Conservation (phyloP, 1,140 invertebrate genomes). For the Aplysia californica region DNA sequence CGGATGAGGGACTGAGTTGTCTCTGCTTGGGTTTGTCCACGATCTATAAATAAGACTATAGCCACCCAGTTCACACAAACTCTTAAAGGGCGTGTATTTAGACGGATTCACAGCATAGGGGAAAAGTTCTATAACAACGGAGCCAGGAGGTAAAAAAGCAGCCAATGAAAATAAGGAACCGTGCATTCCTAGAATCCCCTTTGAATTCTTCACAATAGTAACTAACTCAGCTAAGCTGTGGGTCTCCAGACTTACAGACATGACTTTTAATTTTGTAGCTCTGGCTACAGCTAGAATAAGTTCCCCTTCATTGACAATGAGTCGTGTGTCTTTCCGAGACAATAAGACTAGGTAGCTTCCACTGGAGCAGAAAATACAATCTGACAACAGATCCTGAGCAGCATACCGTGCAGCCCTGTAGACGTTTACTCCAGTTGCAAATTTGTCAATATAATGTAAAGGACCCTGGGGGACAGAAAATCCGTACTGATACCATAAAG, state of each 20-base stretch:
- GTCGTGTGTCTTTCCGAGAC: slow-evolving; percentile 67
- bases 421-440: slow-evolving; percentile 40
- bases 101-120: slow-evolving; percentile 68
- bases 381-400: slow-evolving; percentile 29
- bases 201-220: slow-evolving; percentile 49
- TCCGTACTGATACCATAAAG: slow-evolving; percentile 72
- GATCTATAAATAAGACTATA: slow-evolving; percentile 64
- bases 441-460: slow-evolving; percentile 34
- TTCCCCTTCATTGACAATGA: slow-evolving; percentile 69
- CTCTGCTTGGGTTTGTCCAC: slow-evolving; percentile 66
- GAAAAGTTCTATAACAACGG: slow-evolving; percentile 92
- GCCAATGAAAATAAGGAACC: slow-evolving; percentile 94
- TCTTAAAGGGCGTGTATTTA: slow-evolving; percentile 70
- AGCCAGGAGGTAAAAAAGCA: slow-evolving; percentile 95
- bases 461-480: slow-evolving; percentile 69
- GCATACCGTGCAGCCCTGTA: slow-evolving; percentile 36
- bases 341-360: slow-evolving; percentile 61
- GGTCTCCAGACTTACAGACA: slow-evolving; percentile 55
- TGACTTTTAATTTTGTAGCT: slow-evolving; percentile 51
- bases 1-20: slow-evolving; percentile 64
- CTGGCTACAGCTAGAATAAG: slow-evolving; percentile 56
- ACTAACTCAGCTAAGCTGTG: slow-evolving; percentile 63
- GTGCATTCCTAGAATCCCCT: slow-evolving; percentile 94
- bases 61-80: slow-evolving; percentile 59
- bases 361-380: slow-evolving; percentile 25